Evolutionary conservation across 2,113 vertebrate genomes (phyloP).

Genomic region (Nannobrachium achirus): DNA sequence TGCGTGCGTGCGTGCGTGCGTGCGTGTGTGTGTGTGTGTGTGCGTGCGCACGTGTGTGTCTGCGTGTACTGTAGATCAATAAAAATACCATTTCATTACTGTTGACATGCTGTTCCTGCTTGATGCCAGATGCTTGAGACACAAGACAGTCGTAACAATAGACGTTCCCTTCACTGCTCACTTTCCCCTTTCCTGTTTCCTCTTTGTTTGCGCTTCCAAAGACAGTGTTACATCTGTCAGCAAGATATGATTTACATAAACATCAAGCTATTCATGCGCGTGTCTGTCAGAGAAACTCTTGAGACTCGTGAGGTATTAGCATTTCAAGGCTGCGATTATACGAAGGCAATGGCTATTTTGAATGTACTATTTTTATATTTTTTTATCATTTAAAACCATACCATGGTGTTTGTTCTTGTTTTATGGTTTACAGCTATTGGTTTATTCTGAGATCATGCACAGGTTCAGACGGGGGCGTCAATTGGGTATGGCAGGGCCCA

Average conservation of each 20-base stretch:
- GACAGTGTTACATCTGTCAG: constrained; percentile 78
- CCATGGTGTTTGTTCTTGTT: background rate
- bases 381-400: constrained; percentile 47
- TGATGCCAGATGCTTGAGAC: constrained; percentile 75
- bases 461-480: background rate
- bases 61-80: constrained; percentile 66
- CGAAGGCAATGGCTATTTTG: constrained; percentile 64
- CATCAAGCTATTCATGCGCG: constrained; percentile 71
- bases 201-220: constrained; percentile 73
- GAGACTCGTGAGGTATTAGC: constrained; percentile 72
- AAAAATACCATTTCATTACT: constrained; percentile 75
- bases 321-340: constrained; percentile 78
- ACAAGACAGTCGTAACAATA: constrained; percentile 76
- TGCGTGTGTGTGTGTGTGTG: background rate
- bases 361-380: constrained; percentile 66
- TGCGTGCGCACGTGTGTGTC: constrained; percentile 41
- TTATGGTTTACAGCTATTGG: constrained; percentile 1
- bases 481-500: too few relatives aligned
- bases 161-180: constrained; percentile 63
- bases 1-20: background rate
- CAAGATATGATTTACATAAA: constrained; percentile 76
- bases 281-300: constrained; percentile 75
- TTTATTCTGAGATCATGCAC: constrained; percentile 19
- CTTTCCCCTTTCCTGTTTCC: constrained; percentile 44
- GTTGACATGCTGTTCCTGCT: constrained; percentile 73